Evolutionary conservation across 2,797 vertebrate genomes (phyloP).

Genomic region (Phoeniculus purpureus): DNA sequence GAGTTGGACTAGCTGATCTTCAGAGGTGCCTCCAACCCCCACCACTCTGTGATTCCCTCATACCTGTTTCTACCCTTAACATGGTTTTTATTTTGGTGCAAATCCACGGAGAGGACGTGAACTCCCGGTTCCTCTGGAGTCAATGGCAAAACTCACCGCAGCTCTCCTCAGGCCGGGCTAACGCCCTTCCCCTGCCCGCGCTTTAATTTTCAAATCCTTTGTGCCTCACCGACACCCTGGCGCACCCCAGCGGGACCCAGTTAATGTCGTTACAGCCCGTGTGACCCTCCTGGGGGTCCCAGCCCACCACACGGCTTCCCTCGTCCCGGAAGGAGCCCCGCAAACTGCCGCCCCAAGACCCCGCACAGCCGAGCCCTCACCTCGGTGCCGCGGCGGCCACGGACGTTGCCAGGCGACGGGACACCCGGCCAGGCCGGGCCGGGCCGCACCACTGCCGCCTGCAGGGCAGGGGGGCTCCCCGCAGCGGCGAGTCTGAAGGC

Average conservation of each 20-base stretch:
- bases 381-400: neutral
- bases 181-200: neutral
- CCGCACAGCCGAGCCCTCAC: neutral
- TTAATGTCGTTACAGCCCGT: too few relatives aligned
- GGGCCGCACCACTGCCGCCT: neutral
- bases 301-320: too few relatives aligned
- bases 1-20: too few relatives aligned
- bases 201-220: neutral
- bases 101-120: neutral
- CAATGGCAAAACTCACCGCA: neutral
- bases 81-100: neutral
- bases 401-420: neutral
- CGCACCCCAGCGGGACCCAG: neutral
- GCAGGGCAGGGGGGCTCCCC: too few relatives aligned
- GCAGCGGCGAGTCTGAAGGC: rapidly evolving
- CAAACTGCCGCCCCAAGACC: rapidly evolving
- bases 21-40: too few relatives aligned
- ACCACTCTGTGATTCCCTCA: neutral
- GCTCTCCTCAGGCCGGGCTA: neutral
- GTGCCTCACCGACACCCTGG: neutral
- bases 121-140: neutral
- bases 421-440: neutral
- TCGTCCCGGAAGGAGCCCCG: neutral
- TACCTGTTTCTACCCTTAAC: neutral
- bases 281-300: too few relatives aligned